Evolutionary conservation across 2,113 vertebrate species (phyloP).

Genomic region (Thinocorus orbignyianus): DNA sequence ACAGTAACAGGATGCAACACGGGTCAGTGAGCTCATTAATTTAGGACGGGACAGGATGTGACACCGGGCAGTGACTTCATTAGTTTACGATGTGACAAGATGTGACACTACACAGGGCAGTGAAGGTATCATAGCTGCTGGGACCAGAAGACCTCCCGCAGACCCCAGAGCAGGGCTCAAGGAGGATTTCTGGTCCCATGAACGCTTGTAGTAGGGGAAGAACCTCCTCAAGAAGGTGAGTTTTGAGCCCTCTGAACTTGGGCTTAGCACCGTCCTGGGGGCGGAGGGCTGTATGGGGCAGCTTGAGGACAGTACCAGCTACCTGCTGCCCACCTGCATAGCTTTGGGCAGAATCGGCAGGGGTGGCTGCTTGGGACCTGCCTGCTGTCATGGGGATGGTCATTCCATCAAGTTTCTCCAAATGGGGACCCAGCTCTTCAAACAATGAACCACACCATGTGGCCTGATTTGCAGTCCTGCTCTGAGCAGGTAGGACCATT

Average conservation of each 20-base stretch:
- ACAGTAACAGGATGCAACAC: constrained; percentile 79
- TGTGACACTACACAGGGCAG: constrained; percentile 78
- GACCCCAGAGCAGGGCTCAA: not conserved
- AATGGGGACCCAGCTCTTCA: not conserved
- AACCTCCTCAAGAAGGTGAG: not conserved
- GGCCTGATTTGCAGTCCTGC: not conserved
- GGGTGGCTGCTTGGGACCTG: not conserved
- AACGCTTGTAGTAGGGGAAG: not conserved
- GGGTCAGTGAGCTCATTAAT: constrained; percentile 61
- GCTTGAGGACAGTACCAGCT: not conserved
- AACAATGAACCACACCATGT: accelerated
- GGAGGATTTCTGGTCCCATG: not conserved
- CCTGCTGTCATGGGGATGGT: not conserved
- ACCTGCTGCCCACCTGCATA: not conserved
- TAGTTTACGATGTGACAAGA: constrained; percentile 65
- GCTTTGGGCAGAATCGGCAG: not conserved
- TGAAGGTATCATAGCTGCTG: constrained; percentile 56
- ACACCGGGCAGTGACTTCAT: constrained; percentile 63
- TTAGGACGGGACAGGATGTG: constrained; percentile 72
- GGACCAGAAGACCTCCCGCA: not conserved
- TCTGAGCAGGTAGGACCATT: not conserved
- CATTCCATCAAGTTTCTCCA: not conserved
- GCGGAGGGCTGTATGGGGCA: not conserved
- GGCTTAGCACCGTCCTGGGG: not conserved
- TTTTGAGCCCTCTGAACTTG: not conserved